Percentiles rank a stretch among this genome's conserved stretches.
phyloP scores from a whole-genome alignment of 2,113 vertebrate genomes.

The Nymphicus hollandicus region DNA sequence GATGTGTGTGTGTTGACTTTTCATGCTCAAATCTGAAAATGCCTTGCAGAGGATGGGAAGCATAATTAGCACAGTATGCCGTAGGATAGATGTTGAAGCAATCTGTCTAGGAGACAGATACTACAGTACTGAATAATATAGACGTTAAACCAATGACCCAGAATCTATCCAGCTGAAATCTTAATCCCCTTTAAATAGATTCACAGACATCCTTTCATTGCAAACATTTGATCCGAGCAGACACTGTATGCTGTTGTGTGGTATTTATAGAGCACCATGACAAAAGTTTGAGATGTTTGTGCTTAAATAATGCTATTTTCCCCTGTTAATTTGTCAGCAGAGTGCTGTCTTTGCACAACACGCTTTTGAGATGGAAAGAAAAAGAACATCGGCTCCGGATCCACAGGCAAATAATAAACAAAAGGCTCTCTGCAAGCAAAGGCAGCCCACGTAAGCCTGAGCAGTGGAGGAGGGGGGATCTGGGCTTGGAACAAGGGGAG shows the following conservation, averaged over 20 bases:
- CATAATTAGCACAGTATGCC: slow-evolving; percentile 6
- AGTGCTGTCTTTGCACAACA: slow-evolving; percentile 10
- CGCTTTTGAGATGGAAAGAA: not conserved
- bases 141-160: slow-evolving; percentile 58
- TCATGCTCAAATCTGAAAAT: not conserved
- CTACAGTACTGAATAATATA: slow-evolving; percentile 44
- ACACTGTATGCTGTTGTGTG: slow-evolving; percentile 14
- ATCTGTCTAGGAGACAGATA: slow-evolving; percentile 50
- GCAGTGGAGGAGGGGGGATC: not conserved
- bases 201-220: slow-evolving; percentile 15
- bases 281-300: slow-evolving; percentile 53
- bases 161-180: slow-evolving; percentile 53
- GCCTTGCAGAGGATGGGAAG: not conserved
- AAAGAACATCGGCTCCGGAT: slow-evolving; percentile 18
- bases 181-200: slow-evolving; percentile 62
- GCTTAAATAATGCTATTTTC: slow-evolving; percentile 55
- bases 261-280: slow-evolving; percentile 49
- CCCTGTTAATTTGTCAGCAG: slow-evolving; percentile 37
- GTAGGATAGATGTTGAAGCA: slow-evolving; percentile 39
- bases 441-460: not conserved
- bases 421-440: not conserved
- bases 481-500: not conserved
- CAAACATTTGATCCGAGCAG: slow-evolving; percentile 40
- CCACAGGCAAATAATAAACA: slow-evolving; percentile 7
- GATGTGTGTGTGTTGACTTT: fast-evolving